A percentile compares a stretch with the other conserved stretches of the same genome.
Conservation (phyloP, 2,797 vertebrate species). For the Eurystomus glaucurus region DNA sequence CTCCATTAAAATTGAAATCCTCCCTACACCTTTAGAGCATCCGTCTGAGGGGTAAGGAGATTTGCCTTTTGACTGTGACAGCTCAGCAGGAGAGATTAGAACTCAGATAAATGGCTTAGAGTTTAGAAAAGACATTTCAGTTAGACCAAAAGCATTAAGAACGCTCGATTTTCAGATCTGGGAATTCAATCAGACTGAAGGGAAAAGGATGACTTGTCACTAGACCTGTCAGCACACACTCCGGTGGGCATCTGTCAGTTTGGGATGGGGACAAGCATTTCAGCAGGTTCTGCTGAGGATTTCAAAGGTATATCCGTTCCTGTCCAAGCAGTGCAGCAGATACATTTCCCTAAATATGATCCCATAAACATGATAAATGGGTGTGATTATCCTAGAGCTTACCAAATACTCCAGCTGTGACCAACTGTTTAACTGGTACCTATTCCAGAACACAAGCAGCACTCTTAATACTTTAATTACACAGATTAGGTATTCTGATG, state of each 20-base stretch:
- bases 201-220: constrained; percentile 69
- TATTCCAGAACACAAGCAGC: neutral
- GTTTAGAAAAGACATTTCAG: constrained; percentile 70
- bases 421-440: neutral
- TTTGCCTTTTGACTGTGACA: constrained; percentile 61
- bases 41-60: constrained; percentile 54
- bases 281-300: neutral
- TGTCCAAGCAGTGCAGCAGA: neutral
- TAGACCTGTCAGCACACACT: constrained; percentile 20
- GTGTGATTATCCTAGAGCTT: neutral
- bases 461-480: constrained; percentile 3
- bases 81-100: constrained; percentile 58
- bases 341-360: neutral
- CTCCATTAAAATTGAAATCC: constrained; percentile 24
- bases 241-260: constrained; percentile 48
- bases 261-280: neutral
- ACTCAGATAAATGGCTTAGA: constrained; percentile 62
- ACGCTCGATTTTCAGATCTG: constrained; percentile 62
- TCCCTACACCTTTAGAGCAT: constrained; percentile 43
- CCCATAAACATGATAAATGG: constrained; percentile 24
- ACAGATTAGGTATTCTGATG: neutral
- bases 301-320: neutral
- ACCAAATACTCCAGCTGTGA: neutral
- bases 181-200: constrained; percentile 69
- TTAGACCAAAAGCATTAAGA: constrained; percentile 66